Conservation (phyloP, 2,888 invertebrate species). For the Pyrrhosoma nymphula region DNA sequence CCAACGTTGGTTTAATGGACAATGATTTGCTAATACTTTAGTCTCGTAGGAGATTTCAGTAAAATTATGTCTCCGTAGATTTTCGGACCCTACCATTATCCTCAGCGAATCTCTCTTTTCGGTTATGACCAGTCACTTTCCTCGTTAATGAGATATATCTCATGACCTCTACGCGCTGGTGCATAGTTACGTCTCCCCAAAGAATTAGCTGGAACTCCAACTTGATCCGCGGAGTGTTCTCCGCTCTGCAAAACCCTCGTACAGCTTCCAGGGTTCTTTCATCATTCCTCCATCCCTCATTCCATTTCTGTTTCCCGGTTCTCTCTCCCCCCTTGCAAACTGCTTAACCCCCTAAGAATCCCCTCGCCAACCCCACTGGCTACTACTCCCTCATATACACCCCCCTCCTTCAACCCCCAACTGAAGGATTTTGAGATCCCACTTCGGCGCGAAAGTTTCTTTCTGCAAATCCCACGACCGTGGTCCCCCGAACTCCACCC, state of each 20-base stretch:
- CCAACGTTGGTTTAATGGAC: too few relatives aligned
- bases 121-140: too few relatives aligned
- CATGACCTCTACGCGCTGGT: neutral
- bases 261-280: neutral
- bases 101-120: too few relatives aligned
- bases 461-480: constrained; percentile 45
- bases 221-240: neutral
- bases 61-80: too few relatives aligned
- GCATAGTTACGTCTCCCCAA: neutral
- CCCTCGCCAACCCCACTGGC: neutral
- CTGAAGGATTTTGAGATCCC: constrained; percentile 56
- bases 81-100: too few relatives aligned
- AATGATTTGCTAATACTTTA: too few relatives aligned
- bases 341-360: neutral
- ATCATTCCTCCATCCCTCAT: neutral
- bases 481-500: neutral
- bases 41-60: too few relatives aligned
- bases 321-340: neutral
- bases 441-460: constrained; percentile 57
- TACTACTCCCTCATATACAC: neutral
- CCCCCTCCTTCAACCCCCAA: constrained; percentile 8
- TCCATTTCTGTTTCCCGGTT: neutral
- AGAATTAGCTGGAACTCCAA: neutral
- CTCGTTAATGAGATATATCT: neutral
- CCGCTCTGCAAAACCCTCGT: neutral